Base-by-base conservation (phyloP, 1,140 invertebrate genomes). In the Pollicipes pollicipes region DNA sequence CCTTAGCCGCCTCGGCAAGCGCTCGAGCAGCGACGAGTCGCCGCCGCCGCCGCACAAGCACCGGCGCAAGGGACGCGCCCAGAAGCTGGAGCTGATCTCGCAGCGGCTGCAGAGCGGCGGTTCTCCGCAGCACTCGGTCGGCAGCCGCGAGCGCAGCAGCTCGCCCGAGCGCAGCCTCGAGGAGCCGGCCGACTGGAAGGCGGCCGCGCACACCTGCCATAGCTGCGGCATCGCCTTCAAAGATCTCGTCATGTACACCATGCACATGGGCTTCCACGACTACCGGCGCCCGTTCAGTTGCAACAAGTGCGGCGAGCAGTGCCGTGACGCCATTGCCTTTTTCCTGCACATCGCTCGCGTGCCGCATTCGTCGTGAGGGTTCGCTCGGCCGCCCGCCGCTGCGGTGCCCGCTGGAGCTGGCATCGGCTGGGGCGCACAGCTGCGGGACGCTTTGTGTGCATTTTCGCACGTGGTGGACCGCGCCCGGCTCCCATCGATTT, bases 221-320 rank as follows among this genome's bases (percentile, higher is more conserved):
- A 89, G 89, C 78, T 98, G 96, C 79, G 88, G 90, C 75, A 94
- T 97, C 31, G 83, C 85, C 4, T 98, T 97, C 79, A 86, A 86
- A n/a, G 90, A 97, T 77, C 84, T 87, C 32, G 86, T 93, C 16
- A 90, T 98, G 85, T 95, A 94, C 81, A 89, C 88, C 0, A 90
- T 97, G 77, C 96, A 99, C 80, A 96, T 96, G 90, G 90, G 91
- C 70, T 97, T 93, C 80, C 96, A 99, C 79, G 89, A 88, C 3
- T 90, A 86, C 81, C 83, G 88, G 70, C 86, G 96, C 79, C 95
- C 95, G 0, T 97, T 91, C 79, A 90, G 88, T 73, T 98, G 96
- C 80, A 95, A 95, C 81, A 90, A 91, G 82, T 98, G 95, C 78
- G 95, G 95, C 1, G 85, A 91, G 71, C 80, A 86, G 71, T 90